Percentiles rank a stretch among this genome's conserved stretches.
These are phyloP conservation scores for Alectura lathami DNA, from an alignment of 2,113 vertebrate genomes.

Conservation along the genomic window DNA sequence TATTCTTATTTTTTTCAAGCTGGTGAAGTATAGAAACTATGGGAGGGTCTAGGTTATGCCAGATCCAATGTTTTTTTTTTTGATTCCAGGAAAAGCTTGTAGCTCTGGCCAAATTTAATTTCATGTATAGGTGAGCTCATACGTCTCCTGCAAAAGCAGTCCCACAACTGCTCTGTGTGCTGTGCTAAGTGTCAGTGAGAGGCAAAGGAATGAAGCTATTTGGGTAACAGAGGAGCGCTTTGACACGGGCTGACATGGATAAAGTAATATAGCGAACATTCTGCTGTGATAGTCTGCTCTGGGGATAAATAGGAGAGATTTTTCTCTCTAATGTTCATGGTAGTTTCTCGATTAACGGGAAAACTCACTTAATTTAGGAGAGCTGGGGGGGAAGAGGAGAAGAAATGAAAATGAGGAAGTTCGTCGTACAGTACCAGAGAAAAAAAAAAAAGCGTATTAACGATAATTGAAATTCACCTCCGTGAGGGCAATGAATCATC, in stretches of 20 bases:
- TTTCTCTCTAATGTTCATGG: not conserved
- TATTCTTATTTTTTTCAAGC: not conserved
- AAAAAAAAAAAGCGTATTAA: constrained; percentile 72
- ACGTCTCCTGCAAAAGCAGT: not conserved
- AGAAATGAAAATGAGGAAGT: constrained; percentile 76
- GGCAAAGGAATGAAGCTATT: not conserved
- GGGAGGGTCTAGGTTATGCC: not conserved
- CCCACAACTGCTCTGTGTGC: not conserved
- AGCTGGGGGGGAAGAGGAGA: not conserved
- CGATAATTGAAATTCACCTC: constrained; percentile 83
- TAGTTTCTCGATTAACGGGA: constrained; percentile 20
- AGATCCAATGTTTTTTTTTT: not conserved
- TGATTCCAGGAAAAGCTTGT: not conserved
- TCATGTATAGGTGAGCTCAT: too few relatives aligned
- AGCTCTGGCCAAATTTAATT: not conserved
- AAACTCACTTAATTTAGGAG: not conserved
- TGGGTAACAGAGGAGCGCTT: not conserved
- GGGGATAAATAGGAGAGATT: not conserved
- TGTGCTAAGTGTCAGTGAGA: not conserved
- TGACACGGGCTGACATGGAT: not conserved
- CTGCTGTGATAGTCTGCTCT: not conserved
- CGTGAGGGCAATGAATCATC: constrained; percentile 84
- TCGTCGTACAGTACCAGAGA: constrained; percentile 69
- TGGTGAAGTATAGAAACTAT: not conserved
- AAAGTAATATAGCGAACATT: not conserved